Evolutionary conservation across 2,113 vertebrate species (phyloP).

Genomic region (Sterna hirundo): DNA sequence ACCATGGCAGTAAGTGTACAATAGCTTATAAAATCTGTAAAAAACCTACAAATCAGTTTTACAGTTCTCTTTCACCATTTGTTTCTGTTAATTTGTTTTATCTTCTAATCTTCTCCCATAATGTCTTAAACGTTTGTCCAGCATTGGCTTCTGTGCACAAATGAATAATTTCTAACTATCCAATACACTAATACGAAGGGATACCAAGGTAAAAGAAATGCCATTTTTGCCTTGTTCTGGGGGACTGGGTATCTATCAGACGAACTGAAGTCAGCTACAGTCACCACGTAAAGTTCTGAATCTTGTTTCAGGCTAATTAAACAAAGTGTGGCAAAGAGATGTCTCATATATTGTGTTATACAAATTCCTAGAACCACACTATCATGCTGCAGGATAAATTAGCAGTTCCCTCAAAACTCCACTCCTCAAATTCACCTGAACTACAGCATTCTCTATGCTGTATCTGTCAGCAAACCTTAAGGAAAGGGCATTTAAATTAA

Average conservation of each 20-base stretch:
- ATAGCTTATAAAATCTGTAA: neutral
- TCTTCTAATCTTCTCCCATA: neutral
- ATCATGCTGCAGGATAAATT: neutral
- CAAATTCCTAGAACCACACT: neutral
- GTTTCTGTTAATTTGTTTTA: neutral
- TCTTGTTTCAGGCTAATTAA: neutral
- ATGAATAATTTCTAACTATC: neutral
- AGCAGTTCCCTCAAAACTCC: neutral
- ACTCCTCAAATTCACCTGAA: neutral
- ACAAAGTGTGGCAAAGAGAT: neutral
- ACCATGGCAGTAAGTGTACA: neutral
- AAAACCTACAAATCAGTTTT: neutral
- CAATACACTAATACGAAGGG: neutral
- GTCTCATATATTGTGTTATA: neutral
- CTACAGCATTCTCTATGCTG: neutral
- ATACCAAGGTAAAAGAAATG: neutral
- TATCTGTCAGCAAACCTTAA: neutral
- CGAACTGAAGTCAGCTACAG: neutral
- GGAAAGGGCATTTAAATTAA: slow-evolving; percentile 19
- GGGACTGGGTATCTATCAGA: neutral
- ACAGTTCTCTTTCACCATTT: neutral
- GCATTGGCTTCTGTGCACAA: neutral
- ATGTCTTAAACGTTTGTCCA: neutral
- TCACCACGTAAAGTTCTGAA: neutral
- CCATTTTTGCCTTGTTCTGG: neutral